These are phyloP conservation scores for Physella acuta DNA, from an alignment of 1,140 invertebrate species.

Conservation along the genomic window DNA sequence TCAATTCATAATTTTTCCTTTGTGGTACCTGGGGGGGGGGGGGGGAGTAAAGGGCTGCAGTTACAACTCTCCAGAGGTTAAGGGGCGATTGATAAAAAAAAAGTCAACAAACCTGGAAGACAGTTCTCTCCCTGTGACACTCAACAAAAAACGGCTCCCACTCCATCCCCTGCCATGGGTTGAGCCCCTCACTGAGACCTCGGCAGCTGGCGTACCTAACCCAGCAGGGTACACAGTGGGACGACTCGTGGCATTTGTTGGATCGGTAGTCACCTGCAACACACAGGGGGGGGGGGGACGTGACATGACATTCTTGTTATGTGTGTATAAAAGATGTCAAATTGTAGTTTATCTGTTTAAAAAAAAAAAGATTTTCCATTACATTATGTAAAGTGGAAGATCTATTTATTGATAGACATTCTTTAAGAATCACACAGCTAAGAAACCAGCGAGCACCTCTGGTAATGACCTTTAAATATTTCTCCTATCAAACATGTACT, in stretches of 20 bases:
- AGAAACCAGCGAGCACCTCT: too few species aligned
- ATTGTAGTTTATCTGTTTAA: too few species aligned
- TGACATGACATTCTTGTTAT: too few species aligned
- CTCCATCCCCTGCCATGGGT: slow-evolving; percentile 37
- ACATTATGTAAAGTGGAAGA: too few species aligned
- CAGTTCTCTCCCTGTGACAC: slow-evolving; percentile 37
- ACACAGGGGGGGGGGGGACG: too few species aligned
- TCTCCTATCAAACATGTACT: too few species aligned
- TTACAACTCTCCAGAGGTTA: too few species aligned
- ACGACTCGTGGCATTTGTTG: slow-evolving; percentile 37
- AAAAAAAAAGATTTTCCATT: too few species aligned
- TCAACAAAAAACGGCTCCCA: slow-evolving; percentile 39
- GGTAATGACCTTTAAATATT: too few species aligned
- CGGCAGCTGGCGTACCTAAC: slow-evolving; percentile 35
- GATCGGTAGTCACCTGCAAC: slow-evolving; percentile 41
- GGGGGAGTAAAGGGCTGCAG: not conserved
- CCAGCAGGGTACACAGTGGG: slow-evolving; percentile 40
- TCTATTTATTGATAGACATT: too few species aligned
- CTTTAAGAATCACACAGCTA: too few species aligned
- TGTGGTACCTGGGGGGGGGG: not conserved
- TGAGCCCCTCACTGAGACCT: slow-evolving; percentile 31
- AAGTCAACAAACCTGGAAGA: slow-evolving; percentile 30
- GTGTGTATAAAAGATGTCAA: too few species aligned
- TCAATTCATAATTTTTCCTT: not conserved
- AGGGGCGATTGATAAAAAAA: not conserved